Percentiles rank a stretch among this genome's conserved stretches.
Evolutionary conservation across 2,888 invertebrate species (phyloP).

Genomic region (Amiota communis): DNA sequence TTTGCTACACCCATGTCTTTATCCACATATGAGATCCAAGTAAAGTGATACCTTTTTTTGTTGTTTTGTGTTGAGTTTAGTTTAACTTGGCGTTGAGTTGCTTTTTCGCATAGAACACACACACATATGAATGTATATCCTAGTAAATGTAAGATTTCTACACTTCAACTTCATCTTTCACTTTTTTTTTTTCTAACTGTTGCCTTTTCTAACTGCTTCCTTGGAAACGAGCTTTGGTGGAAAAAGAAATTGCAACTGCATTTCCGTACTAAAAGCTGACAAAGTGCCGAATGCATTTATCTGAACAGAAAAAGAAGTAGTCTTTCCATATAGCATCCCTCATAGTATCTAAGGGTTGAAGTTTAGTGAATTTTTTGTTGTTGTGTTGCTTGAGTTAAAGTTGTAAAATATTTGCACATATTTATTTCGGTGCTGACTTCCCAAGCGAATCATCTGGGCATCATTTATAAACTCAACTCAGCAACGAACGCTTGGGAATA

Average conservation of each 20-base stretch:
- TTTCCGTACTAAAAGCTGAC: constrained; percentile 61
- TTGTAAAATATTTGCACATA: constrained; percentile 25
- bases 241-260: constrained; percentile 58
- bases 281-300: constrained; percentile 65
- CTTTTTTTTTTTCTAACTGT: neutral
- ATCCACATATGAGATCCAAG: constrained; percentile 3
- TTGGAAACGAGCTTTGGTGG: constrained; percentile 3
- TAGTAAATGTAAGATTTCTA: neutral
- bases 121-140: neutral
- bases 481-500: neutral
- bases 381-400: neutral
- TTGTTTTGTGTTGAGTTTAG: neutral
- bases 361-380: too few relatives aligned
- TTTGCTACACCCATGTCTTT: neutral
- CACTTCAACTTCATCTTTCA: neutral
- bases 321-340: neutral
- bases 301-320: constrained; percentile 5
- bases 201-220: neutral
- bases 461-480: constrained; percentile 9
- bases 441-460: constrained; percentile 3
- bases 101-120: neutral
- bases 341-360: neutral
- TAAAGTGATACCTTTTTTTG: constrained; percentile 8
- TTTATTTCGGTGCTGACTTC: constrained; percentile 21
- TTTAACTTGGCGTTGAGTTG: neutral